Evolutionary conservation across 2,888 invertebrate species (phyloP).

Genomic region (Cantharis lateralis): DNA sequence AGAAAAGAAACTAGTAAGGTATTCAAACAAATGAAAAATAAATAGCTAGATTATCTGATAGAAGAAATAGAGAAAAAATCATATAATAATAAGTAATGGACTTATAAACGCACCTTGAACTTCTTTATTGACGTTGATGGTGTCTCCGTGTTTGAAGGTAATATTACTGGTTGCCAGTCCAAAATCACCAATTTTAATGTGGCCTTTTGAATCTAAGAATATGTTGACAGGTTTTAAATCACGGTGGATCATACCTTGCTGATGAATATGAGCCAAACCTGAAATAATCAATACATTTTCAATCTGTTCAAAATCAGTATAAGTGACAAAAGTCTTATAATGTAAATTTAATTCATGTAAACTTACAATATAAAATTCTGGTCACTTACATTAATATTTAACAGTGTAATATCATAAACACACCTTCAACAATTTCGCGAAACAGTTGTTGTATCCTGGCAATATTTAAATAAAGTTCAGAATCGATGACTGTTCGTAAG

Average conservation of each 20-base stretch:
- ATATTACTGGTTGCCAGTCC: constrained; percentile 89
- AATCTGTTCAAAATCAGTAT: no score
- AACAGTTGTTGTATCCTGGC: constrained; percentile 90
- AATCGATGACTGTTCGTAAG: constrained; percentile 85
- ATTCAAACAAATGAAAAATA: no score
- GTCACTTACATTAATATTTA: not conserved
- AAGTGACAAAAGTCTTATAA: no score
- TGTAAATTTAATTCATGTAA: no score
- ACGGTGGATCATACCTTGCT: constrained; percentile 86
- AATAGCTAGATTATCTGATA: no score
- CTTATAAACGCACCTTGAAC: constrained; percentile 33
- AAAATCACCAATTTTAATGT: constrained; percentile 98
- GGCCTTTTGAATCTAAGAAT: constrained; percentile 91
- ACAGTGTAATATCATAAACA: not conserved
- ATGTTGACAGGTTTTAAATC: constrained; percentile 91
- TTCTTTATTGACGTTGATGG: constrained; percentile 39
- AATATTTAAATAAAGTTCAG: constrained; percentile 73
- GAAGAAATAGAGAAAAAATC: no score
- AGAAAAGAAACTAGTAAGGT: not conserved
- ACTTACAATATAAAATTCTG: no score
- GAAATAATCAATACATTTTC: not conserved
- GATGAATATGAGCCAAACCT: constrained; percentile 86
- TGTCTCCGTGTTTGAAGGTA: constrained; percentile 43
- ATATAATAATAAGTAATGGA: no score
- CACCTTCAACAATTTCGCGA: constrained; percentile 89